Conservation (phyloP, 2,113 vertebrate genomes). For the Paraplagusia blochii region DNA sequence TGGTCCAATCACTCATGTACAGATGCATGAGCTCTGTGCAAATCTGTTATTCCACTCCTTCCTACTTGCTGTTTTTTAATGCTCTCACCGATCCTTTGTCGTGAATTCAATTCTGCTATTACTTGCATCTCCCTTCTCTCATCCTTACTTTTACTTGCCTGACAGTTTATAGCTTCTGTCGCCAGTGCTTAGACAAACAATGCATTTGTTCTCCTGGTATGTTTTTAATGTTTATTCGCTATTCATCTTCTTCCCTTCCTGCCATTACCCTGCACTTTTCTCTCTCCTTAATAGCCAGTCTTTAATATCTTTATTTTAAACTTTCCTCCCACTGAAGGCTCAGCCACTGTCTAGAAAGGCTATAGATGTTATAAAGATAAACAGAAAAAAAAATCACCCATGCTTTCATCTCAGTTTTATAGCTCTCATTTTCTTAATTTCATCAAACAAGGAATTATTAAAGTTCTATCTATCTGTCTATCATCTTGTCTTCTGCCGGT, state of each 20-base stretch:
- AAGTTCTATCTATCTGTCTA: too few species aligned
- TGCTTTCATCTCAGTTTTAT: conserved; percentile 1
- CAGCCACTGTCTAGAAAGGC: not conserved
- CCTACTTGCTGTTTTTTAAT: too few species aligned
- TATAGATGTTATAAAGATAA: conserved; percentile 3
- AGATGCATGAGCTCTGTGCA: too few species aligned
- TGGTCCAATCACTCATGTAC: too few species aligned
- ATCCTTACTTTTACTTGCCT: not conserved
- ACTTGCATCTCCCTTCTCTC: not conserved
- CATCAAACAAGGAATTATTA: not conserved
- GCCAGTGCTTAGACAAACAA: conserved; percentile 3
- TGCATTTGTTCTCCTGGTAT: not conserved
- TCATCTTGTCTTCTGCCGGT: too few species aligned
- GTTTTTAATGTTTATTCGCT: conserved; percentile 5
- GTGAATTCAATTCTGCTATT: too few species aligned
- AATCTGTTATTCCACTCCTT: too few species aligned
- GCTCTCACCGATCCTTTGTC: too few species aligned
- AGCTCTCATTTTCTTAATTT: not conserved
- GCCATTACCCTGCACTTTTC: conserved; percentile 8
- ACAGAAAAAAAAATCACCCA: conserved; percentile 6
- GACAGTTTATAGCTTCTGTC: not conserved
- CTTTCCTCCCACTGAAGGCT: not conserved
- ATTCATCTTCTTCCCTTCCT: not conserved
- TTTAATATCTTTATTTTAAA: conserved; percentile 21
- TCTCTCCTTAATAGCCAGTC: conserved; percentile 8